A percentile compares a stretch with the other conserved stretches of the same genome.
phyloP scores from a whole-genome alignment of 2,113 vertebrate species.

The Penelope pileata region DNA sequence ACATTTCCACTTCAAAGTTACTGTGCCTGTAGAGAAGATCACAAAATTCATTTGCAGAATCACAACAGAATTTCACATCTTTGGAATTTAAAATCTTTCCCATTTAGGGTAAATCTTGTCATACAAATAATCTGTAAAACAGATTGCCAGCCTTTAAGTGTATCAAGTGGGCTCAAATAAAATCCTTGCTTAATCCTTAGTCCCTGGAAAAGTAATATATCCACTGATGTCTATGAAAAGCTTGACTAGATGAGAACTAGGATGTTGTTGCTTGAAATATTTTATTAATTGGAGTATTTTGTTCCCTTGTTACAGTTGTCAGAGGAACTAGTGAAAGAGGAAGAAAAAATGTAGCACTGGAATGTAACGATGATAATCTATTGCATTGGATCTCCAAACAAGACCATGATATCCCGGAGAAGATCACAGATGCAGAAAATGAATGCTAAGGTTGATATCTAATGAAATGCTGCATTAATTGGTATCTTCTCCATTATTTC shows the following conservation, averaged over 20 bases:
- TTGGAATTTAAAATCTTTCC: background rate
- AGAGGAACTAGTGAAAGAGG: constrained; percentile 74
- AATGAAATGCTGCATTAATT: constrained; percentile 47
- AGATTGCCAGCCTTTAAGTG: background rate
- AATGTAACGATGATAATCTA: constrained; percentile 70
- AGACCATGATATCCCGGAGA: constrained; percentile 35
- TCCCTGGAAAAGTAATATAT: background rate
- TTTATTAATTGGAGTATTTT: constrained; percentile 46
- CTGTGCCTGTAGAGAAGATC: background rate
- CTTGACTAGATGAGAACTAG: background rate
- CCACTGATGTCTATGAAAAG: background rate
- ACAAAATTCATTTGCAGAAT: background rate
- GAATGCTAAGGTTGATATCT: constrained; percentile 30
- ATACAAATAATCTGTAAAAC: background rate
- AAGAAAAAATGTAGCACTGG: constrained; percentile 52
- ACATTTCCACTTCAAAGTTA: background rate
- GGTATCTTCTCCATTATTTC: constrained; percentile 64
- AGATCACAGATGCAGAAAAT: constrained; percentile 63
- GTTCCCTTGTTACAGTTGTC: constrained; percentile 77
- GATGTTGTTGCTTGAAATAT: background rate
- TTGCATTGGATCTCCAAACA: constrained; percentile 68
- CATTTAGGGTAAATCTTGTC: background rate
- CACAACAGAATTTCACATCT: background rate
- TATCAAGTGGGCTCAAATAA: background rate
- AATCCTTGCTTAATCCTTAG: background rate